Evolutionary conservation across 92 coral and sea anemone species (phyloP), one percentile per base, ranked within the genome.

Genomic region (Isaurus tuberculatus): DNA sequence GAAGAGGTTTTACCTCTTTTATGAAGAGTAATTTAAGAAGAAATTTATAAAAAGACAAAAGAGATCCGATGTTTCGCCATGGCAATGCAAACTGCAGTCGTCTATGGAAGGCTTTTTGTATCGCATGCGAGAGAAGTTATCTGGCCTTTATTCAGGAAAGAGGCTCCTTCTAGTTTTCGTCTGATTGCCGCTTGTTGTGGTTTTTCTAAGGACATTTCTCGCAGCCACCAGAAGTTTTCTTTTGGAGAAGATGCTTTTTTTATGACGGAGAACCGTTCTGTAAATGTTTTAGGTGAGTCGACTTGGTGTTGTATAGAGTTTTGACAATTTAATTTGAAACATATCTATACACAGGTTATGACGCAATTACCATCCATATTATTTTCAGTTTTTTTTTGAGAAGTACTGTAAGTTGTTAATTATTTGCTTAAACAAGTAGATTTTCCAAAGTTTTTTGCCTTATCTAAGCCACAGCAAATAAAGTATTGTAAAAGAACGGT

Each of bases 181-280:
- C 92, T 95, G 31, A 88, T 91, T 34, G 87, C 98, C 1, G 98
- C 97, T 43, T 91, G 93, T 83, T 95, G 98, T 53, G 98, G 98
- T 9, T 91, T 92, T 88, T 93, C 98, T 44, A 95, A 95, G 88
- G 95, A 95, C 77, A 74, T 94, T 49, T 73, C 75, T 33, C 86
- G 90, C 53, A 88, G 90, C 32, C 86, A 84, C 16, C 92, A 86
- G 81, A 89, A 89, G 68, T 93, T 89, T 86, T 92, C 91, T 26
- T 93, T 90, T 22, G 98, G 98, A 70, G 98, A 95, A 31, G 98
- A 95, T 94, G 98, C 98, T 75, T 95, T 81, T 63, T 95, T 95
- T 80, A 84, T 91, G 48, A 90, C 98, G 29, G 93, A 91, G 75
- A 94, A 89, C 78, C 86, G 86, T 11, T 67, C 70, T 22, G 88